Base-by-base conservation (phyloP, 2,113 vertebrate species). In the Xenopus borealis region DNA sequence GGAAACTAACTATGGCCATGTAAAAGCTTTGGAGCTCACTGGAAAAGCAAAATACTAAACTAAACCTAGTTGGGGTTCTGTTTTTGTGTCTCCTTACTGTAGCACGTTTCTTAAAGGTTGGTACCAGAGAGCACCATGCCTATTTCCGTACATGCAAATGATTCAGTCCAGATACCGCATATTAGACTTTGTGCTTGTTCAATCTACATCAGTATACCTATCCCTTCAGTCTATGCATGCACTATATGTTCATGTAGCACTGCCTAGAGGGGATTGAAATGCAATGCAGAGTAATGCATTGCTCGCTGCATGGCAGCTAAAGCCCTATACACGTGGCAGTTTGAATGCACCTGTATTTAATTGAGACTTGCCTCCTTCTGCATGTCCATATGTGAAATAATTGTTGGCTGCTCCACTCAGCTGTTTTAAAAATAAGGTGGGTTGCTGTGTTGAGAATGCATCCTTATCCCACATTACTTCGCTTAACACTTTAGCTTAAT, bases 341-440 rank as follows among this genome's bases (percentile, higher is more conserved):
- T n/a, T 55, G 23, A 19, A 70, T 55, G 7, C 45, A 45, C 61
- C 66, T 70, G 33, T 45, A 69, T 76, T 70, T 70, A 46, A 45
- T 53, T 40, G 46, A 57, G 74, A 30, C 27, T n/a, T 70, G 59
- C 45, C 74, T 57, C 17, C 59, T 57, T 64, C 17, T 61, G 14
- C 30, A 16, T 63, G 58, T 68, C 74, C 33, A 46, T 64, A 5
- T 77, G 10, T 30, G 55, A 46, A 27, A n/a, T 47, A 63, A 69
- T 47, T 18, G 53, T 70, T 70, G 52, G 66, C 66, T 64, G 13
- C 33, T 70, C 47, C 67, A 47, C 66, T 57, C 50, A 57, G 73
- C 73, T 76, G 73, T 76, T 76, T 69, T 76, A 76, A 69, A 69
- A 67, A 76, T 76, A 76, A 76, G 66, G 67, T 23, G 70, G 66